phyloP scores from a whole-genome alignment of 2,797 vertebrate genomes.

The Micromesistius poutassou region DNA sequence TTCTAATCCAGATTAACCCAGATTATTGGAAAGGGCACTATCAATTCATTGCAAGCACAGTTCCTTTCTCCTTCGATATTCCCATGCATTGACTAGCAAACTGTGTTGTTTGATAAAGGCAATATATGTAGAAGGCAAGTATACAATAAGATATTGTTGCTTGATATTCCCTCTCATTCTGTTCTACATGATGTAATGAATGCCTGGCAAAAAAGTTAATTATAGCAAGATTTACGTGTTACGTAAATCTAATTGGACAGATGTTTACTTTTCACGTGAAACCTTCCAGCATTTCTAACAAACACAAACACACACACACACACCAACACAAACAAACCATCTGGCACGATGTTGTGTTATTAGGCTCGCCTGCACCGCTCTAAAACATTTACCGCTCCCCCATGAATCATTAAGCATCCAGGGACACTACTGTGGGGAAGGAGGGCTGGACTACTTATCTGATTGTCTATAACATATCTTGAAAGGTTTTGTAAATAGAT shows the following conservation, averaged over 20 bases:
- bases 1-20: constrained; percentile 67
- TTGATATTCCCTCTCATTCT: not conserved
- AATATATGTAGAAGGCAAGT: not conserved
- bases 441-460: constrained; percentile 29
- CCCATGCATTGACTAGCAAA: not conserved
- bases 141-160: not conserved
- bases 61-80: constrained; percentile 3
- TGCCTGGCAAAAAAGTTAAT: not conserved
- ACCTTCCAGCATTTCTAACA: not conserved
- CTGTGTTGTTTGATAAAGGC: not conserved
- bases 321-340: not conserved
- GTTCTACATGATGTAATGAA: not conserved
- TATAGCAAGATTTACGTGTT: not conserved
- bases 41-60: constrained; percentile 35
- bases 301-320: not conserved
- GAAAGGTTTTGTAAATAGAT: too few species aligned
- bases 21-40: constrained; percentile 46
- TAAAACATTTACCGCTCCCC: constrained; percentile 64
- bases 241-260: not conserved
- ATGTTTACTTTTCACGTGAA: not conserved
- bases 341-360: constrained; percentile 23
- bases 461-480: constrained; percentile 10
- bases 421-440: constrained; percentile 27
- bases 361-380: not conserved
- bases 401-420: constrained; percentile 61